These are phyloP conservation scores for Megaustenia siamemsis DNA, from an alignment of 2,888 invertebrate genomes.

Conservation along the genomic window DNA sequence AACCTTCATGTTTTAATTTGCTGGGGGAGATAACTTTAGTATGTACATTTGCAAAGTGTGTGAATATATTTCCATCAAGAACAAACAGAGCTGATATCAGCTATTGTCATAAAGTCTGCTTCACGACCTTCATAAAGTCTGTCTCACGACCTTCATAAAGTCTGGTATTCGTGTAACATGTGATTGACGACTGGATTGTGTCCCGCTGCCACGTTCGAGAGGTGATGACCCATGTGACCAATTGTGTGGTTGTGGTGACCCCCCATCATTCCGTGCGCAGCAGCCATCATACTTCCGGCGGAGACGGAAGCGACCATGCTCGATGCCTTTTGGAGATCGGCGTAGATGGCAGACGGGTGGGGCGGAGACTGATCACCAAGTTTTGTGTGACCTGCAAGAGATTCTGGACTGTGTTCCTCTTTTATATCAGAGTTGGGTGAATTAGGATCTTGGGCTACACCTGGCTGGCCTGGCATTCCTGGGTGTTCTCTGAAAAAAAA, in stretches of 20 bases:
- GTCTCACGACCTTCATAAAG: conserved; percentile 54
- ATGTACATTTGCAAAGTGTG: background rate
- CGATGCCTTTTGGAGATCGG: conserved; percentile 70
- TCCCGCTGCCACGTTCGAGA: conserved; percentile 30
- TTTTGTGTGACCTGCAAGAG: conserved; percentile 68
- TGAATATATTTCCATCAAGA: background rate
- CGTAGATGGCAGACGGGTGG: conserved; percentile 65
- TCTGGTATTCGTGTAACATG: conserved; percentile 57
- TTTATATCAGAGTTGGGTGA: conserved; percentile 69
- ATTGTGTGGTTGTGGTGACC: conserved; percentile 29
- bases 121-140: conserved; percentile 54
- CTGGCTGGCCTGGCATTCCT: conserved; percentile 50
- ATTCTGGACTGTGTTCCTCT: conserved; percentile 71
- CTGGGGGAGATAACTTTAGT: background rate
- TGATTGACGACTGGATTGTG: conserved; percentile 21
- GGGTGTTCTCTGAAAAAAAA: conserved; percentile 47
- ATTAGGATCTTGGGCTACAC: conserved; percentile 54
- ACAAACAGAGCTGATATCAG: background rate
- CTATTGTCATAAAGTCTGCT: too few relatives aligned
- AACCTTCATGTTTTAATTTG: too few relatives aligned
- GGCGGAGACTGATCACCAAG: conserved; percentile 65
- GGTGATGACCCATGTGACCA: conserved; percentile 45
- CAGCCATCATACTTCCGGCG: conserved; percentile 51
- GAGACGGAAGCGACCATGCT: conserved; percentile 44
- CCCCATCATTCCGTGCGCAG: conserved; percentile 46